Base-by-base conservation (phyloP, 2,888 invertebrate species). In the Lucinisca nassula region DNA sequence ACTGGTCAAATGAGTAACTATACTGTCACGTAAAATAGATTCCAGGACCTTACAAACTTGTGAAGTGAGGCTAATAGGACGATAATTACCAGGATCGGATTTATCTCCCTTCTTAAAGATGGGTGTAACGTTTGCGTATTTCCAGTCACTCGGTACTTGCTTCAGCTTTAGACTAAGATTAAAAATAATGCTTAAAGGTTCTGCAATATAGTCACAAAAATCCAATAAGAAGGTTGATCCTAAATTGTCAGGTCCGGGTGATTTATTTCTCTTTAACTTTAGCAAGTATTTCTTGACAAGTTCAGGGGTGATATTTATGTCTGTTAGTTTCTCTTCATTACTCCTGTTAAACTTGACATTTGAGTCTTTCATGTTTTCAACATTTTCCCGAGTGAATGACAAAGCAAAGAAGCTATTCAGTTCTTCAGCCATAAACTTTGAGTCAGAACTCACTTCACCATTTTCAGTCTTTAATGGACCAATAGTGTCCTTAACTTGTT, bases 61-160 rank as follows among this genome's bases (percentile, higher is more conserved):
- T n/a, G n/a, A n/a, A n/a, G n/a, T n/a, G n/a, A n/a, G n/a, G n/a
- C n/a, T n/a, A n/a, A 61, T 61, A 27, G 27, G 61, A 8, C 61
- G 61, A 30, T 61, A 61, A 30, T 61, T 61, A 6, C 61, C 30
- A 6, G 79, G 79, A 17, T 70, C 67, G 2, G 30, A 38, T 27
- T 79, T 79, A 38, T 67, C 67, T 40, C 79, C 79, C 30, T 79
- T 79, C 38, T 79, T 79, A 37, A 70, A 70, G 21, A 79, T 79
- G 38, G 67, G 67, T 6, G 67, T 67, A 24, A 45, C 79, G 30
- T 67, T 67, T 6, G 79, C 67, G 17, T 45, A 35, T n/a, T 79
- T 79, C 79, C 79, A 79, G n/a, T 79, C 79, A 8, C 3, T 27
- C 1, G 79, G 70, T 30, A 79, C 32, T 70, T 79, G 70, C 24